phyloP scores from a whole-genome alignment of 2,113 vertebrate species.

The Pygoscelis antarcticus region DNA sequence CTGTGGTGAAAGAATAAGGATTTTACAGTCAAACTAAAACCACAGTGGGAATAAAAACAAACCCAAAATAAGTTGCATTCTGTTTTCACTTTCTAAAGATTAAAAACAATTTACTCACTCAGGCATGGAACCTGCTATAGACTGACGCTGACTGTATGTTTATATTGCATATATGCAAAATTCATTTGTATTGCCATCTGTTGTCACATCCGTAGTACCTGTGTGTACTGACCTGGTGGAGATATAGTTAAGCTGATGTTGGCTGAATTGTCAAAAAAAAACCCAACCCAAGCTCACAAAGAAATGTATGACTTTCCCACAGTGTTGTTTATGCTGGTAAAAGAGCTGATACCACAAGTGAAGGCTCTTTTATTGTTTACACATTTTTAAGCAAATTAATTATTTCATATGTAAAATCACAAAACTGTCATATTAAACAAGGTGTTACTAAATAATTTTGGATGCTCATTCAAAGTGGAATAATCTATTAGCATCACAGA shows the following conservation, averaged over 20 bases:
- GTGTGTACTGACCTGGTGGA: not conserved
- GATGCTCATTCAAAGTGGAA: constrained; percentile 44
- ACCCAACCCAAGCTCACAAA: not conserved
- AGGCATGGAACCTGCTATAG: not conserved
- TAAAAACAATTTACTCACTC: not conserved
- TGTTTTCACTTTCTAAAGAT: not conserved
- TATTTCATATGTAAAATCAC: constrained; percentile 34
- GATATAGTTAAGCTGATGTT: not conserved
- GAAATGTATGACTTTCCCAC: not conserved
- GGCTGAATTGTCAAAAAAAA: not conserved
- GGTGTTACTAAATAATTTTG: constrained; percentile 60
- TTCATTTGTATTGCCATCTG: not conserved
- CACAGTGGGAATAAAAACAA: not conserved
- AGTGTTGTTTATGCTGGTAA: not conserved
- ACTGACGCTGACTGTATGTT: not conserved
- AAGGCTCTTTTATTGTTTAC: not conserved
- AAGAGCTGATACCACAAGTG: not conserved
- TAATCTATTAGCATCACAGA: constrained; percentile 40
- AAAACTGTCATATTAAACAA: constrained; percentile 54
- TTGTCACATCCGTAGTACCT: not conserved
- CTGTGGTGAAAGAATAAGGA: not conserved
- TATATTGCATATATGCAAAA: not conserved
- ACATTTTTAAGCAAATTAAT: constrained; percentile 18
- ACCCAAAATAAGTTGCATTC: not conserved
- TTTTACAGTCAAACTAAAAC: not conserved